phyloP scores from a whole-genome alignment of 1,140 invertebrate species.

The Lerema accius region DNA sequence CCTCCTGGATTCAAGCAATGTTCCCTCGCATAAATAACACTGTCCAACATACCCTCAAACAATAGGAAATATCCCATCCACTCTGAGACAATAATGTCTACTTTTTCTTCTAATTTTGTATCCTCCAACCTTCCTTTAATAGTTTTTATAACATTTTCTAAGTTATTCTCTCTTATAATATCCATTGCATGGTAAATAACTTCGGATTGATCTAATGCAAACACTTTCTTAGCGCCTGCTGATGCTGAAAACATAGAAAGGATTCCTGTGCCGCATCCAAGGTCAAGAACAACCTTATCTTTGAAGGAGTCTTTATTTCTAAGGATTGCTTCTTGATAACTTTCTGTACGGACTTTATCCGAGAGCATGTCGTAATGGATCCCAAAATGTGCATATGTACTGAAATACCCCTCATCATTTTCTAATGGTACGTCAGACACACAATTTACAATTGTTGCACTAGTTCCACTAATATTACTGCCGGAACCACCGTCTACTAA shows the following conservation, averaged over 20 bases:
- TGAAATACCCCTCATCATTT: conserved; percentile 93
- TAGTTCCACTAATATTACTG: conserved; percentile 46
- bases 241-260: conserved; percentile 97
- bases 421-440: conserved; percentile 81
- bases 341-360: conserved; percentile 95
- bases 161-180: conserved; percentile 89
- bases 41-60: conserved; percentile 99
- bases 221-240: conserved; percentile 95
- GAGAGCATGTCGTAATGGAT: conserved; percentile 98
- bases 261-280: conserved; percentile 97
- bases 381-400: conserved; percentile 97
- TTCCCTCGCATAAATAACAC: conserved; percentile 95
- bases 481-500: conserved; percentile 77
- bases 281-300: conserved; percentile 94
- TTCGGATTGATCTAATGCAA: conserved; percentile 96
- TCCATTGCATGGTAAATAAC: conserved; percentile 92
- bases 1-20: conserved; percentile 91
- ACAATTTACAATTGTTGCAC: conserved; percentile 65
- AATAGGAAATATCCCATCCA: conserved; percentile 99
- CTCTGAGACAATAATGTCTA: conserved; percentile 98
- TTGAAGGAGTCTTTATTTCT: conserved; percentile 88
- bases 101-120: conserved; percentile 91
- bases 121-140: conserved; percentile 95
- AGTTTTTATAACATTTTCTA: conserved; percentile 85
- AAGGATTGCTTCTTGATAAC: conserved; percentile 96